Base-by-base conservation (phyloP, 2,113 vertebrate genomes). In the Petrocephalus zakoni region DNA sequence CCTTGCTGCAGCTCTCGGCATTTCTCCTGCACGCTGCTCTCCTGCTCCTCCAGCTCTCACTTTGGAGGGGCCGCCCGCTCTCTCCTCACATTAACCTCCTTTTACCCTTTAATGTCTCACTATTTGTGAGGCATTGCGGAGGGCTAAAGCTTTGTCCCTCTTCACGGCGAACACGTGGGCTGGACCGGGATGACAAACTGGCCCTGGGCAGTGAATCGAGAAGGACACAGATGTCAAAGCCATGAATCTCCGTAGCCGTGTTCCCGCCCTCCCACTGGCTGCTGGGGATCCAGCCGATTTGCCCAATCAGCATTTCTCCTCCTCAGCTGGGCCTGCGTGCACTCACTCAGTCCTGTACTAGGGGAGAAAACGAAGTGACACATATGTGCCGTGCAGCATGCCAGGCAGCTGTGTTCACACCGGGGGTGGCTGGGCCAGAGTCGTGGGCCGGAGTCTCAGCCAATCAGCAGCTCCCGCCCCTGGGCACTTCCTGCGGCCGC, bases 171-270 rank as follows among this genome's bases (percentile, higher is more conserved):
- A 94, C 94, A 94, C 85, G 91, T 96, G 94, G 94, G 93, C 93
- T 90, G 51, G 17, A 93, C 89, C 37, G 88, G 90, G 88, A 92
- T 96, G 96, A 98, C 94, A 96, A 96, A 99, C 96, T 95, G 95
- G 94, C 96, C 92, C 91, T 93, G 96, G 93, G 96, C 97, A 96
- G 93, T 93, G 94, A 97, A 91, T 97, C 95, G 97, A 97, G 98
- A 99, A 99, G 98, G 98, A 98, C 98, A 95, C 97, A 98, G 97
- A 97, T 99, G 98, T 97, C 97, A 97, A 95, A 97, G 93, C 94
- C 78, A 95, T 96, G 97, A 96, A 97, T 98, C 96, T 95, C 90
- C 37, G 75, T 87, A 83, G 78, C 81, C 84, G 25, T 61, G 25
- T 49, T 58, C 56, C 6, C 64, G 61, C 53, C 87, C 87, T 61